These are phyloP conservation scores for Lasioglossum zephyrum DNA, from an alignment of 2,888 invertebrate genomes.

Conservation along the genomic window DNA sequence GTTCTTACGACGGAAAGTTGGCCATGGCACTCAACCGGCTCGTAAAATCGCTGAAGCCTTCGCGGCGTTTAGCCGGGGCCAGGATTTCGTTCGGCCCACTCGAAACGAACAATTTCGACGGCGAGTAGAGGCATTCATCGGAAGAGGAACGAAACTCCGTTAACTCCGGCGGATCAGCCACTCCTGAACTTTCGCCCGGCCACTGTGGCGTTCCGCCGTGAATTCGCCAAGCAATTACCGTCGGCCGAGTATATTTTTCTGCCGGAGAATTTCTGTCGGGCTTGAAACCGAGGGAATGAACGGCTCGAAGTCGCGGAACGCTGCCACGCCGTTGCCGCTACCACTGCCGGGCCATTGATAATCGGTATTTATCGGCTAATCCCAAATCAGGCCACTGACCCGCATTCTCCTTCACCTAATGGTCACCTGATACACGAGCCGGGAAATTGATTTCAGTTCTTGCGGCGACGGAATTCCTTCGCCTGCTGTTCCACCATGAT, in stretches of 20 bases:
- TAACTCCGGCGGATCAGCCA: constrained; percentile 53
- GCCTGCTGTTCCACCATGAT: background rate
- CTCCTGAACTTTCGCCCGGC: constrained; percentile 47
- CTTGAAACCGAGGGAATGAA: constrained; percentile 19
- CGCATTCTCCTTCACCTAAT: constrained; percentile 1
- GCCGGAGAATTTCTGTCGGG: constrained; percentile 47
- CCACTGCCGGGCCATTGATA: constrained; percentile 53
- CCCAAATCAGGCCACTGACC: constrained; percentile 19
- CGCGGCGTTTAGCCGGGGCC: constrained; percentile 40
- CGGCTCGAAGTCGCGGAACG: background rate
- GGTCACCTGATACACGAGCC: background rate
- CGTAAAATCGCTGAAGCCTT: constrained; percentile 41
- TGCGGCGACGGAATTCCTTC: background rate
- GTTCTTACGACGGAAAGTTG: constrained; percentile 48
- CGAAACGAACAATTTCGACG: constrained; percentile 60
- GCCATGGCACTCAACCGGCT: constrained; percentile 39
- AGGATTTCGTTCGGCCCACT: constrained; percentile 36
- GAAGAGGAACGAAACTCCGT: constrained; percentile 56
- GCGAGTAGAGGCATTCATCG: constrained; percentile 34
- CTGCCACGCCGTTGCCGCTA: background rate
- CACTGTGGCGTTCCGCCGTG: constrained; percentile 24
- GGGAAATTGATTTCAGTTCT: constrained; percentile 14
- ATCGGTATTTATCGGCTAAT: constrained; percentile 66
- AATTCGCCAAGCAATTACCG: constrained; percentile 38
- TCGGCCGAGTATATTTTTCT: constrained; percentile 48